Base-by-base conservation (phyloP, 2,797 vertebrate species). In the Perodicticus potto region DNA sequence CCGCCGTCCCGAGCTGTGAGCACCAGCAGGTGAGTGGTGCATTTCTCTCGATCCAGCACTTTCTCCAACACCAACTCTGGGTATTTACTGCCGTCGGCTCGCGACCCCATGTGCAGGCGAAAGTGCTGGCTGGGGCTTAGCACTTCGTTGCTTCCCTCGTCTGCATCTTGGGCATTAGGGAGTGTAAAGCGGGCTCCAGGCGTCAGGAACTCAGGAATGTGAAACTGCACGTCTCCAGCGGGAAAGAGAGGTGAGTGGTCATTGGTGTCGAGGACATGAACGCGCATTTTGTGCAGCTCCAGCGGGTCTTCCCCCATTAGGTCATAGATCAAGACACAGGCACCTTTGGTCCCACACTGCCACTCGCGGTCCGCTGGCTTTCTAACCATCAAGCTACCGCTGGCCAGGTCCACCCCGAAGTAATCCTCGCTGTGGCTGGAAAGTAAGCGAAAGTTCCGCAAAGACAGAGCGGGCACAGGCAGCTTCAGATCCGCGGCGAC, bases 41-140 rank as follows among this genome's bases (percentile, higher is more conserved):
- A 97, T 89, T 98, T 98, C 93, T 99, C 98, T n/a, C 98, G 98
- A 85, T 99, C 99, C 97, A 99, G 97, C 7, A 98, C 83, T 98
- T 98, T 99, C 88, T 98, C 98, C 86, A 99, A 91, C 81, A 99
- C 98, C 96, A 99, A 0, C 94, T 99, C 99, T 0, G 98, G 98
- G 76, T 98, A 99, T 61, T 98, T 96, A 93, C 98, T 99, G 94
- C 98, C 98, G 0, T 99, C 98, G 1, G 96, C 97, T 0, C 86
- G 97, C 0, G 86, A 97, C 73, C 98, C 98, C 98, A 98, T 97
- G 86, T 98, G 98, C 96, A 99, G 81, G 65, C 59, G 87, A 86
- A 97, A 98, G 97, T 98, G 97, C 34, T 98, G 98, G 49, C 97
- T 98, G 0, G 97, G 40, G 76, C 98, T 98, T 80, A 98, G 98